Evolutionary conservation across 2,797 vertebrate species (phyloP).

Genomic region (Tokudaia muenninki): DNA sequence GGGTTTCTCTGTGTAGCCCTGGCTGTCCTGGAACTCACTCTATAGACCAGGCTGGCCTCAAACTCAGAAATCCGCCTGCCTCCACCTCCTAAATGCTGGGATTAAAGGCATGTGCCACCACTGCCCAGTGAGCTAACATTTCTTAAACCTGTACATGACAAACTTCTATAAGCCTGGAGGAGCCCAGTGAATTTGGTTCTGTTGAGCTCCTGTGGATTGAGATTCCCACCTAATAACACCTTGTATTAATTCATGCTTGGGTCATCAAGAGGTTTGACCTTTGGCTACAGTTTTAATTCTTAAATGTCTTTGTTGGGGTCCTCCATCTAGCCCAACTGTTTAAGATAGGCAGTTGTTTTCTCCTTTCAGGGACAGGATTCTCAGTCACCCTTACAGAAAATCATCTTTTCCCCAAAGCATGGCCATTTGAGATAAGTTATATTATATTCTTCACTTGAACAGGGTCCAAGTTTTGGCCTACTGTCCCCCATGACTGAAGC

Average conservation of each 20-base stretch:
- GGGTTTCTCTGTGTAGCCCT: too few species aligned
- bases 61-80: too few species aligned
- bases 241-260: neutral
- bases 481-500: neutral
- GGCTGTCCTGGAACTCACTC: too few species aligned
- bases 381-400: neutral
- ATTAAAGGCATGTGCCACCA: too few species aligned
- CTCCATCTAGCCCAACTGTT: neutral
- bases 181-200: neutral
- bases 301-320: neutral
- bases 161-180: neutral
- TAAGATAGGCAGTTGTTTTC: slow-evolving; percentile 30
- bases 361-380: neutral
- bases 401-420: neutral
- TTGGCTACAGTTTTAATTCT: neutral
- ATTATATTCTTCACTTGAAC: neutral
- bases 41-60: too few species aligned
- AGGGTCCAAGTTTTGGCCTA: neutral
- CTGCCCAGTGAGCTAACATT: neutral
- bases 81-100: too few species aligned
- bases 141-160: neutral
- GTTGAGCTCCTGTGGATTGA: neutral
- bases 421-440: neutral
- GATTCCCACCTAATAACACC: neutral
- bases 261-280: neutral